Conservation (phyloP, 1,140 invertebrate genomes). For the Coelopa frigida region DNA sequence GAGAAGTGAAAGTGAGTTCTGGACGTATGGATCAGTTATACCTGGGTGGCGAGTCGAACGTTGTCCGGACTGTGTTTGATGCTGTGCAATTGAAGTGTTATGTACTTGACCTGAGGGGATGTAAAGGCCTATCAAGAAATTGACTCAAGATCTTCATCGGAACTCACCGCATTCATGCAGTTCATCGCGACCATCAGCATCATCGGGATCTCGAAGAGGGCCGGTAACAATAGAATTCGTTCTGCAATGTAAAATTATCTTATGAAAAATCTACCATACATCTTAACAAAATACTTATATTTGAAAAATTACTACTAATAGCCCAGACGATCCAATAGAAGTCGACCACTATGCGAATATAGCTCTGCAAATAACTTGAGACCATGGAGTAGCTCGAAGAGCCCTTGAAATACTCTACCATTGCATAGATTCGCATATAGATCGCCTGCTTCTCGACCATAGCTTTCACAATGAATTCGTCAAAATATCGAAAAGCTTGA, state of each 20-base stretch:
- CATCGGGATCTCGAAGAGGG: constrained; percentile 28
- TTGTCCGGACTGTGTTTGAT: constrained; percentile 1
- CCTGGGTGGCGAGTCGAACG: neutral
- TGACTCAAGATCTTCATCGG: neutral
- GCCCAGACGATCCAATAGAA: too few relatives aligned
- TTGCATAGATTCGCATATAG: too few relatives aligned
- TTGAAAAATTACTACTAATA: too few relatives aligned
- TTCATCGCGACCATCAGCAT: constrained; percentile 28
- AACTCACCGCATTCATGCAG: constrained; percentile 26
- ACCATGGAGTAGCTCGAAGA: too few relatives aligned
- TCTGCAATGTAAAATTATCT: constrained; percentile 14
- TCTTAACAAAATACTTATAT: too few relatives aligned
- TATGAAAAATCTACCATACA: too few relatives aligned
- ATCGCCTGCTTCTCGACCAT: neutral
- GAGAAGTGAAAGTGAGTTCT: too few relatives aligned
- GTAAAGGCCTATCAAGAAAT: neutral
- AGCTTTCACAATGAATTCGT: neutral
- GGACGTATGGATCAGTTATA: too few relatives aligned
- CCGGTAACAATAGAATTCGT: constrained; percentile 25
- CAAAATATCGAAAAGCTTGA: neutral
- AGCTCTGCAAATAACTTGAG: too few relatives aligned
- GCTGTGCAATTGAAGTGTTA: constrained; percentile 26
- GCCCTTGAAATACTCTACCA: too few relatives aligned
- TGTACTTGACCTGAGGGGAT: constrained; percentile 16
- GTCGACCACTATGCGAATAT: too few relatives aligned